A percentile compares a stretch with the other conserved stretches of the same genome.
These are phyloP conservation scores for Salmo trutta DNA, from an alignment of 2,797 vertebrate species.

Conservation along the genomic window DNA sequence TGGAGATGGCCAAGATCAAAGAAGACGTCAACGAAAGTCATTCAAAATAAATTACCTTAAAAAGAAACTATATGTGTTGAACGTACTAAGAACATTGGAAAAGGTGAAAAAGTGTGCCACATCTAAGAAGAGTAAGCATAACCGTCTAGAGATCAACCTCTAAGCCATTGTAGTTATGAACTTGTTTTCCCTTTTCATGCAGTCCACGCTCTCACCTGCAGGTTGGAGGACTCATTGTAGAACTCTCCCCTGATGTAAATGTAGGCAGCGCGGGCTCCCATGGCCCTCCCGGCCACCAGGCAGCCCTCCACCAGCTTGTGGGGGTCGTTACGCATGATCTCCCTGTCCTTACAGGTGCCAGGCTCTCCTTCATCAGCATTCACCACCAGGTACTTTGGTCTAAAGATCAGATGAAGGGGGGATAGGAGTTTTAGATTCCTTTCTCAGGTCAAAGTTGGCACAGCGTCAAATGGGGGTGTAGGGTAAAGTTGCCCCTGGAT, in stretches of 20 bases:
- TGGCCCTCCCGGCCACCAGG: conserved; percentile 87
- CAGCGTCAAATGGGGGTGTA: not conserved
- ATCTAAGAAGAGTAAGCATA: not conserved
- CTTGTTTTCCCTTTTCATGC: not conserved
- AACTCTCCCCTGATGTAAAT: conserved; percentile 97
- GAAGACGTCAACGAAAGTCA: not conserved
- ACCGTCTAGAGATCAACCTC: not conserved
- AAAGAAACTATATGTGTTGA: not conserved
- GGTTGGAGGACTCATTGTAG: conserved; percentile 96
- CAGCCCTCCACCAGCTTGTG: conserved; percentile 97
- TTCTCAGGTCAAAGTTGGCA: not conserved
- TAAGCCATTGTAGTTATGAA: not conserved
- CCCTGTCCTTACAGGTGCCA: conserved; percentile 94
- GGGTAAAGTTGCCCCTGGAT: not conserved
- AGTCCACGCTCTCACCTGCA: conserved; percentile 78
- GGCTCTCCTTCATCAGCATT: conserved; percentile 96
- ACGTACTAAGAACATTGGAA: not conserved
- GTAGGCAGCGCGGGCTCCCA: conserved; percentile 93
- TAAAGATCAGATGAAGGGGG: conserved; percentile 44
- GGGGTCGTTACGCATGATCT: conserved; percentile 93
- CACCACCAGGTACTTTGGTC: conserved; percentile 96
- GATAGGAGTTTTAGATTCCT: not conserved
- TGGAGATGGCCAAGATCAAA: not conserved
- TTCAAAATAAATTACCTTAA: not conserved
- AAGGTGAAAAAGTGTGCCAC: not conserved